phyloP scores from a whole-genome alignment of 2,113 vertebrate species.

The Poeciliopsis retropinna region DNA sequence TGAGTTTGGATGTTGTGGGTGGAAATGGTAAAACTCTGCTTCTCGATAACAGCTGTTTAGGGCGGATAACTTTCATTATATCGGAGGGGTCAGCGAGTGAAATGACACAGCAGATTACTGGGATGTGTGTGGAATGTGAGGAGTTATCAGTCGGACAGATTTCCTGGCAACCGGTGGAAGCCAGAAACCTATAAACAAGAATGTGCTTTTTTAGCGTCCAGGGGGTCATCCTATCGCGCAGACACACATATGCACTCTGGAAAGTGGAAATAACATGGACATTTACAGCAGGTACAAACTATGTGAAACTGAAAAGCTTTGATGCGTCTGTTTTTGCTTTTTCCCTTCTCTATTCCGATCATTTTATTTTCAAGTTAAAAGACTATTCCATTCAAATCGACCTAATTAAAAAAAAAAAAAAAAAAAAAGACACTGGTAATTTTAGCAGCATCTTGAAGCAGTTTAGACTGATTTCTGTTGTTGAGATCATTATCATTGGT shows the following conservation, averaged over 20 bases:
- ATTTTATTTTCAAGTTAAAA: no score
- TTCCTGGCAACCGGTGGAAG: slow-evolving; percentile 37
- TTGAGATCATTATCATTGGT: neutral
- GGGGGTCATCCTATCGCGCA: slow-evolving; percentile 31
- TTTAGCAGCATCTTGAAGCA: no score
- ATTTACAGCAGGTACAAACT: neutral
- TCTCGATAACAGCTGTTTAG: slow-evolving; percentile 9
- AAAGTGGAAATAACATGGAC: slow-evolving; percentile 3
- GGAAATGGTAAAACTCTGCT: neutral
- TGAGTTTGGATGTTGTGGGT: neutral
- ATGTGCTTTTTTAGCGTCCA: slow-evolving; percentile 26
- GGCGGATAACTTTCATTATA: slow-evolving; percentile 14
- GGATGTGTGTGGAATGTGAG: slow-evolving; percentile 36
- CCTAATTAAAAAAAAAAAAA: no score
- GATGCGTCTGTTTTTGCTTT: neutral
- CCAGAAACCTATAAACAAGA: slow-evolving; percentile 34
- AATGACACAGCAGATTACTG: slow-evolving; percentile 33
- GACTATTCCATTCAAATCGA: no score
- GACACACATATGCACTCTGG: slow-evolving; percentile 9
- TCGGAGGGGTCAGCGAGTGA: slow-evolving; percentile 18
- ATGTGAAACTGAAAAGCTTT: neutral
- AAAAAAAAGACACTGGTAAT: no score
- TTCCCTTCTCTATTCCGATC: neutral
- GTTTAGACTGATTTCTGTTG: neutral
- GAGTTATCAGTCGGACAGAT: slow-evolving; percentile 44